A percentile compares a stretch with the other conserved stretches of the same genome.
Evolutionary conservation across 1,140 invertebrate species (phyloP).

Genomic region (Brachionus paranguensis): DNA sequence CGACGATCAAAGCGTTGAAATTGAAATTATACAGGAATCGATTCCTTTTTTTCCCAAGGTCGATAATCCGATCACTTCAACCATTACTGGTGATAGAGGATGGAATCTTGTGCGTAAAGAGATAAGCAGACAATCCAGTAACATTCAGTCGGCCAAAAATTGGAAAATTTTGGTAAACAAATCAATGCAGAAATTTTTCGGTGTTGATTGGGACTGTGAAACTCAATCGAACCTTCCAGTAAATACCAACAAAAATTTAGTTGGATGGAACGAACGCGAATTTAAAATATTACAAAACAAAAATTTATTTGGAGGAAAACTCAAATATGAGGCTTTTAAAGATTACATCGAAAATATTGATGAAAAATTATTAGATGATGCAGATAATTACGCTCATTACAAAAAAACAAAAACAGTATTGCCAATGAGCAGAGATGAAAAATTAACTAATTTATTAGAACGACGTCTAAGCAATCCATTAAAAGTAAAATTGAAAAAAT

Average conservation of each 20-base stretch:
- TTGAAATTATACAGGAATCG: background rate
- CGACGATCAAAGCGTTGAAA: background rate
- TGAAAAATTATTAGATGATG: background rate
- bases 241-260: background rate
- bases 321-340: background rate
- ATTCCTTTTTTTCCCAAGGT: background rate
- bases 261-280: background rate
- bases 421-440: background rate
- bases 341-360: constrained; percentile 11
- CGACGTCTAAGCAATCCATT: background rate
- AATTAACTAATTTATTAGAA: background rate
- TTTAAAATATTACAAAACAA: background rate
- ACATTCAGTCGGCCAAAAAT: background rate
- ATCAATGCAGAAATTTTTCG: background rate
- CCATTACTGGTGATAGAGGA: background rate
- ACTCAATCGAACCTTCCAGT: background rate
- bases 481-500: background rate
- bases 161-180: background rate
- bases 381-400: background rate
- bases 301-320: background rate
- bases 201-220: background rate
- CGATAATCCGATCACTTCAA: background rate
- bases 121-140: background rate
- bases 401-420: background rate
- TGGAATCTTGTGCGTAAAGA: background rate